A percentile compares a stretch with the other conserved stretches of the same genome.
These are phyloP conservation scores for Eumerus sabulonum DNA, from an alignment of 2,888 invertebrate genomes.

Conservation along the genomic window DNA sequence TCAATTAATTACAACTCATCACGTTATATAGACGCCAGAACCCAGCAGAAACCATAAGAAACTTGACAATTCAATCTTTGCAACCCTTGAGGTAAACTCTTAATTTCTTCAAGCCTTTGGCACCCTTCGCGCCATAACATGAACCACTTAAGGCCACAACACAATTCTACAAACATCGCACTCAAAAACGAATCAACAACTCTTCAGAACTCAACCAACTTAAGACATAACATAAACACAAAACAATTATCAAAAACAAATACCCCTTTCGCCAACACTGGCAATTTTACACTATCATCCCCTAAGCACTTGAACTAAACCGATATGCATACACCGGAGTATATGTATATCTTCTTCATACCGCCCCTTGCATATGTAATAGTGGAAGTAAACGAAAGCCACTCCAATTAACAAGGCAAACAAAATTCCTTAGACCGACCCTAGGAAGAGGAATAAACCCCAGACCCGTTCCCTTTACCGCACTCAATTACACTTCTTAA, in stretches of 20 bases:
- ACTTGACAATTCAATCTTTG: no score
- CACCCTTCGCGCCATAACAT: no score
- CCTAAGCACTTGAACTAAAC: neutral
- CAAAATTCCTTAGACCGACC: conserved; percentile 47
- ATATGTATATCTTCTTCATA: neutral
- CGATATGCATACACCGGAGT: neutral
- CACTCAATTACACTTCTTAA: conserved; percentile 59
- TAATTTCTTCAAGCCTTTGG: no score
- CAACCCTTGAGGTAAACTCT: no score
- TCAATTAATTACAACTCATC: no score
- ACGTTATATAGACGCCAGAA: no score
- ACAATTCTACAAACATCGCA: no score
- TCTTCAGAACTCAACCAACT: conserved; percentile 4
- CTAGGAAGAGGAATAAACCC: neutral
- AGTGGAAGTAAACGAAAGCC: conserved; percentile 38
- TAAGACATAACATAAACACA: conserved; percentile 38
- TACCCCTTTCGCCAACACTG: conserved; percentile 8
- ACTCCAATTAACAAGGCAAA: conserved; percentile 67
- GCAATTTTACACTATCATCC: neutral
- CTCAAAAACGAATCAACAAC: neutral
- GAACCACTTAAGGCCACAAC: no score
- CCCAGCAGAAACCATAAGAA: no score
- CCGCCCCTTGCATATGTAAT: conserved; percentile 5
- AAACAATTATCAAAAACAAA: conserved; percentile 61
- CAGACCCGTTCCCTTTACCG: neutral